A percentile compares a stretch with the other conserved stretches of the same genome.
These are phyloP conservation scores for Stichopus horrens DNA, from an alignment of 53 echinoderm and acorn worm genomes.

Conservation along the genomic window DNA sequence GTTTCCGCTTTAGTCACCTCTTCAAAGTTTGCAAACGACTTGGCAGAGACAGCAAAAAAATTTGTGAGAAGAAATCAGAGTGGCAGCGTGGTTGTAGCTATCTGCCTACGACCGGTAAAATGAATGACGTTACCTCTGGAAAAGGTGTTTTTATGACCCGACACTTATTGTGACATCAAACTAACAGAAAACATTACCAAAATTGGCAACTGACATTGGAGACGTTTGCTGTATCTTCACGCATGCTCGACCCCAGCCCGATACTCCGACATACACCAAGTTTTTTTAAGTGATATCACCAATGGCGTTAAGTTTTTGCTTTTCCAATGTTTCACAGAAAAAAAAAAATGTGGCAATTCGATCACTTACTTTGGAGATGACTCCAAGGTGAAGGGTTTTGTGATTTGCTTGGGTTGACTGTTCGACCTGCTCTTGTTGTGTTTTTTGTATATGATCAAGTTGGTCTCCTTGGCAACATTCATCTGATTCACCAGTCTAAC, in stretches of 20 bases:
- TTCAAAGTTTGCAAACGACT: too few relatives aligned
- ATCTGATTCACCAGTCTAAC: constrained; percentile 95
- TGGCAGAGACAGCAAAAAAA: too few relatives aligned
- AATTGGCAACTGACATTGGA: too few relatives aligned
- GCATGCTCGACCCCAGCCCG: not conserved
- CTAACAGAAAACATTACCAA: too few relatives aligned
- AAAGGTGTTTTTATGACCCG: too few relatives aligned
- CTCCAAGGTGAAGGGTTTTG: constrained; percentile 33
- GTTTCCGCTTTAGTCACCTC: too few relatives aligned
- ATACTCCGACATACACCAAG: not conserved
- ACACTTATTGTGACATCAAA: too few relatives aligned
- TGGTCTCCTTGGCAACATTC: constrained; percentile 99
- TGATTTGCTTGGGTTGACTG: constrained; percentile 2
- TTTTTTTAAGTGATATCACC: not conserved
- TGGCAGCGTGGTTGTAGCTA: too few relatives aligned
- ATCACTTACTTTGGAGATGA: constrained; percentile 18
- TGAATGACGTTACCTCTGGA: too few relatives aligned
- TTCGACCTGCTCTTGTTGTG: constrained; percentile 61
- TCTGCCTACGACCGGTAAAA: too few relatives aligned
- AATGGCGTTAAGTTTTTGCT: not conserved
- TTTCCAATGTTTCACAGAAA: not conserved
- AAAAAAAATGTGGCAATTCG: not conserved
- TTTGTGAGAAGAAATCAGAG: too few relatives aligned
- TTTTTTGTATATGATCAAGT: constrained; percentile 80
- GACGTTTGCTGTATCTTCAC: too few relatives aligned